Evolutionary conservation across 2,888 invertebrate genomes (phyloP), one percentile per base, ranked within the genome.

Genomic region (Notodromas monacha): DNA sequence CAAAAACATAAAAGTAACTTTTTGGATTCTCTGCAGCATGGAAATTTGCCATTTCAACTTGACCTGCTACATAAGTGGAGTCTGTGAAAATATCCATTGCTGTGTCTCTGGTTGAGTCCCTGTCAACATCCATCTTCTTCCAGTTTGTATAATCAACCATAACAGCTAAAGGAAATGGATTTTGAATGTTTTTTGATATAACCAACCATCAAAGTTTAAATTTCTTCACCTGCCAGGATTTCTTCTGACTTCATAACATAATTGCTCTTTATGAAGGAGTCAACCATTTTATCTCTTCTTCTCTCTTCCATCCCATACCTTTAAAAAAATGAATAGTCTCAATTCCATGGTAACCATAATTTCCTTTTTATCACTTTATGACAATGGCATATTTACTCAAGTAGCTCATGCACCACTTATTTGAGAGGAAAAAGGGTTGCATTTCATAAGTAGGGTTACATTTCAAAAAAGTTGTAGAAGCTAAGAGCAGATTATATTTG

Each of bases 121-220:
- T 46, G 35, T 54, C 49, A n/a, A 38, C 39, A 12, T 37, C 37
- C 2, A 77, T 72, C 37, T 70, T 55, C 48, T 74, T 76, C 84
- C 86, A 86, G 47, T 86, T 81, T 3, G 81, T 84, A 49, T 89
- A 89, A 46, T 86, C 81, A 51, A 84, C 81, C 40, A 76, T 69
- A 39, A 86, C 72, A 26, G 81, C 21, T 21, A n/a, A n/a, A n/a
- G 21, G 21, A 21, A 21, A 21, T 21, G 21, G 21, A 21, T 8
- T 8, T 21, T 6, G 8, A 21, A 21, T 21, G 6, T 21, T 21
- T 21, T 21, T 21, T 21, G 6, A 21, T n/a, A 8, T n/a, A 21
- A 21, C 21, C 6, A 21, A 8, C n/a, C 21, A 8, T 6, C 21
- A 21, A n/a, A 21, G 6, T 6, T 8, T 21, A 21, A 8, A 21